Base-by-base conservation (phyloP, 2,113 vertebrate genomes). In the Tetrao urogallus region DNA sequence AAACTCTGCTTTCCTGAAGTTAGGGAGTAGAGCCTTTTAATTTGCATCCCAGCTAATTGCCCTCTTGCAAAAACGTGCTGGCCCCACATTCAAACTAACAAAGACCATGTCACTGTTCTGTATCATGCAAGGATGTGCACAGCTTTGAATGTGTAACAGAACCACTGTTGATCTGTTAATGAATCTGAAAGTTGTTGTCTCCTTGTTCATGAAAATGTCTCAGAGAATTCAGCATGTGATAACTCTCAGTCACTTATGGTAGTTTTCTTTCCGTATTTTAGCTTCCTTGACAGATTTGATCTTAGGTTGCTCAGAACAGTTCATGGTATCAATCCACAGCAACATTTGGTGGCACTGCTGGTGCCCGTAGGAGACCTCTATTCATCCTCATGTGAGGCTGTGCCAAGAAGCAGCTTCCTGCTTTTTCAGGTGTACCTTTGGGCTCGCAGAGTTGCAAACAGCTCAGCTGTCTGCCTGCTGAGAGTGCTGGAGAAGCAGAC, bases 341-440 rank as follows among this genome's bases (percentile, higher is more conserved):
- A 70, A 5, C 19, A 17, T 52, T 78, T 77, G 11, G 32, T 0
- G 0, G 72, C 30, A 7, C 43, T 10, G 0, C 5, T 30, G 27
- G 21, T 81, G 15, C 13, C 30, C 4, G 0, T 8, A 5, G 40
- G 36, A 91, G 27, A 20, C 5, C 40, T 76, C 38, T 17, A 1
- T 0, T 11, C 70, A 36, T 18, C 60, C 40, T 89, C 40, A 47
- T 10, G 38, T 0, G 3, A 25, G 70, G 63, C 47, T 36, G 45
- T 66, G 14, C 58, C 43, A 11, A 16, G 25, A 38, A 34, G 52
- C 47, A 0, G 0, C 50, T 54, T 63, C 45, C 38, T 63, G 34
- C 76, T 52, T 24, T 47, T 11, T 20, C 40, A 40, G 2, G 16
- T 3, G 27, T 28, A 42, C 22, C 47, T 75, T 12, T 34, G 91